Percentiles rank a stretch among this genome's conserved stretches.
Evolutionary conservation across 2,888 invertebrate species (phyloP).

Genomic region (Monochamus alternatus): DNA sequence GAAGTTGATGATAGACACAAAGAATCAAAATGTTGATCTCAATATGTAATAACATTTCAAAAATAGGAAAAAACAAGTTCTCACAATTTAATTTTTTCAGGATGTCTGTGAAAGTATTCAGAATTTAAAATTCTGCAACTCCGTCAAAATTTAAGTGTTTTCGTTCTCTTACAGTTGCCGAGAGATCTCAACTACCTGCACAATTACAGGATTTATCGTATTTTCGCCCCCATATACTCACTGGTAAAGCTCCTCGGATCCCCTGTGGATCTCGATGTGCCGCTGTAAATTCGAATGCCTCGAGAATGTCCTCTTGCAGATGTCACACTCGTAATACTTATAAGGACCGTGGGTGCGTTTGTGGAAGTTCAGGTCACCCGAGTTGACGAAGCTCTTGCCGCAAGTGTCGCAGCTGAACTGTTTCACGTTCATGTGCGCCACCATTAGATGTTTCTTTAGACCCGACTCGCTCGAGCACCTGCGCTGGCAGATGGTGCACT

Average conservation of each 20-base stretch:
- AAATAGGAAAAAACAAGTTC: too few relatives aligned
- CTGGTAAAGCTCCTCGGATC: conserved; percentile 56
- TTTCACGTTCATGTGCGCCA: conserved; percentile 65
- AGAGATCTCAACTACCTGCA: too few relatives aligned
- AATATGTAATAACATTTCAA: too few relatives aligned
- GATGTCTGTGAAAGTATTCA: too few relatives aligned
- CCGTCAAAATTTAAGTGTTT: too few relatives aligned
- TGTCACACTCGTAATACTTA: conserved; percentile 61
- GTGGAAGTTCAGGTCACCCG: conserved; percentile 70
- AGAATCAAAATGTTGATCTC: too few relatives aligned
- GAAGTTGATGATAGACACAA: too few relatives aligned
- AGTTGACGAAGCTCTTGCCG: conserved; percentile 68
- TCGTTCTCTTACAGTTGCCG: too few relatives aligned
- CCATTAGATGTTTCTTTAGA: conserved; percentile 69
- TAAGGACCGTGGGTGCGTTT: conserved; percentile 65
- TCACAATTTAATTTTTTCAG: too few relatives aligned
- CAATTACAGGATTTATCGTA: too few relatives aligned
- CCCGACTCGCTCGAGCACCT: conserved; percentile 69
- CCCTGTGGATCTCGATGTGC: conserved; percentile 64
- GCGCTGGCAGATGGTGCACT: conserved; percentile 21
- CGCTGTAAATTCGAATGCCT: conserved; percentile 65
- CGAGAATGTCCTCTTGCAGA: conserved; percentile 65
- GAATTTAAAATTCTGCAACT: too few relatives aligned
- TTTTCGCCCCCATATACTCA: conserved; percentile 39
- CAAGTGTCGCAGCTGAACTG: conserved; percentile 68